phyloP scores from a whole-genome alignment of 2,888 invertebrate genomes.

The Ichneumoninae sp. region DNA sequence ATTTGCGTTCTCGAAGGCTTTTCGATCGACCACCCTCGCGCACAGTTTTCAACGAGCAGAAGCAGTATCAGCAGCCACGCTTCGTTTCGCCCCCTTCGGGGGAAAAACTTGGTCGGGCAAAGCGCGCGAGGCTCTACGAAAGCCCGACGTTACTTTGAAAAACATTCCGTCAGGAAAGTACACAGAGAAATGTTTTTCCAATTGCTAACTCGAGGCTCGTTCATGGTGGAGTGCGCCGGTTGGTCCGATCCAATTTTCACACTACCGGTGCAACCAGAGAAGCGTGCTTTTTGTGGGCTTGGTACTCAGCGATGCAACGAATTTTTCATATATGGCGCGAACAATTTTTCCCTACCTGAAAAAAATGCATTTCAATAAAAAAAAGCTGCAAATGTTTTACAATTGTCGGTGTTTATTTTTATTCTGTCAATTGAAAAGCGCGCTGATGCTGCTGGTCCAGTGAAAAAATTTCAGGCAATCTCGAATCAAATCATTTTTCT shows the following conservation, averaged over 20 bases:
- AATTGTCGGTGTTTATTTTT: neutral
- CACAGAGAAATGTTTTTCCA: slow-evolving; percentile 65
- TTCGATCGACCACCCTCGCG: slow-evolving; percentile 49
- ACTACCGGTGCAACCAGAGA: neutral
- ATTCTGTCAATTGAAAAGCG: too few species aligned
- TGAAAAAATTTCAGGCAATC: neutral
- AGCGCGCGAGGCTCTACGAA: slow-evolving; percentile 40
- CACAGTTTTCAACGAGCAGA: slow-evolving; percentile 32
- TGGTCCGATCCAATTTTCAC: slow-evolving; percentile 14
- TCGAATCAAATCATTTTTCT: neutral
- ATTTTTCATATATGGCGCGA: neutral
- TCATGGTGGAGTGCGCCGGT: neutral
- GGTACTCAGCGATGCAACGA: neutral
- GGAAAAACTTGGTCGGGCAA: slow-evolving; percentile 35
- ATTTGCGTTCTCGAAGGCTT: slow-evolving; percentile 63
- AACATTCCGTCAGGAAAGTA: slow-evolving; percentile 65
- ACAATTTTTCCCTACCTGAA: neutral
- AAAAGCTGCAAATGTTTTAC: neutral
- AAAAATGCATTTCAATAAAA: neutral
- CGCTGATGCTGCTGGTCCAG: too few species aligned
- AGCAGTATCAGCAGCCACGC: slow-evolving; percentile 19
- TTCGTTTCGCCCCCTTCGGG: slow-evolving; percentile 27
- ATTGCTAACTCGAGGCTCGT: slow-evolving; percentile 56
- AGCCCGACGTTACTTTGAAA: slow-evolving; percentile 61
- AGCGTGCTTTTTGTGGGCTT: neutral